Percentiles rank a stretch among this genome's conserved stretches.
Evolutionary conservation across 2,797 vertebrate genomes (phyloP).

Genomic region (Anguilla megastoma): DNA sequence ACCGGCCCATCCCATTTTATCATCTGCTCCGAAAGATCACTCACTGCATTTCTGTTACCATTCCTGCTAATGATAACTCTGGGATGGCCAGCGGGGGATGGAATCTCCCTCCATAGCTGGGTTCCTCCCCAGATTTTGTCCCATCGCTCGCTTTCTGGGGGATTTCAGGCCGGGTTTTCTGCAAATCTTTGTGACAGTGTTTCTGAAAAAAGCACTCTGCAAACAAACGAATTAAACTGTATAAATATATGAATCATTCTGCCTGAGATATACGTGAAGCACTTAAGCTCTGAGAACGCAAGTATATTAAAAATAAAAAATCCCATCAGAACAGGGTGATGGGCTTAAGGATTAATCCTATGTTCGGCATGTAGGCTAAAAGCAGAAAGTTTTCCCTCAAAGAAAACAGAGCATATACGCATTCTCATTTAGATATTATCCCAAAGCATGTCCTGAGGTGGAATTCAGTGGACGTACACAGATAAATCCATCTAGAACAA

Average conservation of each 20-base stretch:
- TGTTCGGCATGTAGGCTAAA: background rate
- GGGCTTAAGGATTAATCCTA: background rate
- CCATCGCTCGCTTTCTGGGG: background rate
- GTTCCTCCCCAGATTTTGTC: too few species aligned
- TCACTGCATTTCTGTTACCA: too few species aligned
- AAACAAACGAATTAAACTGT: background rate
- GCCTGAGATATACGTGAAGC: too few species aligned
- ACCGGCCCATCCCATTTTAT: too few species aligned
- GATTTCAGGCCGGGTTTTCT: background rate
- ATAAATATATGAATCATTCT: background rate
- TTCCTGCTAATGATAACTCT: too few species aligned
- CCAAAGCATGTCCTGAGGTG: background rate
- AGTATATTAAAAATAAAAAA: background rate
- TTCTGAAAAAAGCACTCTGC: background rate
- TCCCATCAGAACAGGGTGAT: background rate
- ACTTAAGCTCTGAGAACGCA: background rate
- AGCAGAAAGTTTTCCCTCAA: background rate
- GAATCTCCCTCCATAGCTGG: too few species aligned
- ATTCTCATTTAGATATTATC: background rate
- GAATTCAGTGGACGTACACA: background rate
- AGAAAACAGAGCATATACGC: background rate
- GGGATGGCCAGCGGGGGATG: too few species aligned
- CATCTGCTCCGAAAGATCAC: too few species aligned
- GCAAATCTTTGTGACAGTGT: too few species aligned
- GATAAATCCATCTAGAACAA: background rate